These are phyloP conservation scores for Gallinago jamesoni DNA, from an alignment of 2,113 vertebrate genomes.

Conservation along the genomic window DNA sequence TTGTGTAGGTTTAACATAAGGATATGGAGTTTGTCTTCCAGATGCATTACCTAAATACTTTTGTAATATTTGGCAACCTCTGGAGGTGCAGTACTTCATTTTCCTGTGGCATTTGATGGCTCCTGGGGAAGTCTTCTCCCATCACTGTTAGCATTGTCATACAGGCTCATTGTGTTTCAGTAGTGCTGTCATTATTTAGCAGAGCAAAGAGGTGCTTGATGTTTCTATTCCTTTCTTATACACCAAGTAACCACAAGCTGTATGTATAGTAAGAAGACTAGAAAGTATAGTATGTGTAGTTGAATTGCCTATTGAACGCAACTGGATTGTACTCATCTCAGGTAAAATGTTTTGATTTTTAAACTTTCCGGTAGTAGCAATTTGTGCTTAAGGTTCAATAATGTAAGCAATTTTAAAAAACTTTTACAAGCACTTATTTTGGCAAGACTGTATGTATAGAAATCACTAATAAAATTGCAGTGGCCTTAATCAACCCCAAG, in stretches of 20 bases:
- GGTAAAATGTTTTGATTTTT: not conserved
- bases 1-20: not conserved
- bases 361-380: not conserved
- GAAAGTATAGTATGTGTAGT: not conserved
- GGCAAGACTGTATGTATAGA: not conserved
- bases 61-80: not conserved
- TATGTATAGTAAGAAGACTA: not conserved
- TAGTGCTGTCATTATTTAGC: not conserved
- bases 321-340: not conserved
- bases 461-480: not conserved
- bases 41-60: not conserved
- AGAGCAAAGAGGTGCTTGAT: not conserved
- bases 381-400: not conserved
- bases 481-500: not conserved
- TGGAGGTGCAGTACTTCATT: not conserved
- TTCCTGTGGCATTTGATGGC: not conserved
- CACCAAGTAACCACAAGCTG: not conserved
- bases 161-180: not conserved
- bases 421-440: conserved; percentile 6
- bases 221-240: not conserved
- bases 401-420: not conserved
- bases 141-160: not conserved
- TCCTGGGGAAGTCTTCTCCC: not conserved
- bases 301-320: not conserved
- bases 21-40: not conserved